phyloP scores from a whole-genome alignment of 2,888 invertebrate genomes.

The Eulithis prunata region DNA sequence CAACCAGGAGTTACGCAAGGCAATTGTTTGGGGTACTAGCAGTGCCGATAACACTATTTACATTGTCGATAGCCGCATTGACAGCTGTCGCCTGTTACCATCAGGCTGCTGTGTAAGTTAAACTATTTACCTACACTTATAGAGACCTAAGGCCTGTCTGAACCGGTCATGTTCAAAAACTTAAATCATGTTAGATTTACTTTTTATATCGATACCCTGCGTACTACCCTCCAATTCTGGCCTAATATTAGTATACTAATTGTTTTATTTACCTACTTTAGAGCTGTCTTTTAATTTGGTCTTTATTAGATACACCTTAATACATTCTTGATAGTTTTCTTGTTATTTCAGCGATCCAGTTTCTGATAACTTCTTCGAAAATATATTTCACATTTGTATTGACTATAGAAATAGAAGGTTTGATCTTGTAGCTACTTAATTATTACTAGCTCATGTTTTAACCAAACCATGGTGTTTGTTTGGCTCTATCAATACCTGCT shows the following conservation, averaged over 20 bases:
- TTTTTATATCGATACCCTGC: too few species aligned
- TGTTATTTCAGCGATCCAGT: constrained; percentile 85
- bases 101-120: constrained; percentile 90
- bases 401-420: constrained; percentile 80
- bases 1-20: constrained; percentile 87
- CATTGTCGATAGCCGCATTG: constrained; percentile 86
- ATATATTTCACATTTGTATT: constrained; percentile 89
- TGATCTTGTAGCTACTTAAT: constrained; percentile 27
- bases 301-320: too few species aligned
- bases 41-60: constrained; percentile 87
- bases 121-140: constrained; percentile 23
- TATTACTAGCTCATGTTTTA: background rate
- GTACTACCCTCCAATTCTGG: too few species aligned
- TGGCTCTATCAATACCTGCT: background rate
- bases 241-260: too few species aligned
- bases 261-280: too few species aligned
- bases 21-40: constrained; percentile 89
- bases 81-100: constrained; percentile 90
- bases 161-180: too few species aligned
- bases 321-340: constrained; percentile 19
- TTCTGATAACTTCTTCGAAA: constrained; percentile 87
- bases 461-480: constrained; percentile 1
- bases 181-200: too few species aligned
- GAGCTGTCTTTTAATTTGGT: too few species aligned
- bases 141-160: background rate